A percentile compares a stretch with the other conserved stretches of the same genome.
Conservation (phyloP, 2,888 invertebrate species). For the Lysandra coridon region DNA sequence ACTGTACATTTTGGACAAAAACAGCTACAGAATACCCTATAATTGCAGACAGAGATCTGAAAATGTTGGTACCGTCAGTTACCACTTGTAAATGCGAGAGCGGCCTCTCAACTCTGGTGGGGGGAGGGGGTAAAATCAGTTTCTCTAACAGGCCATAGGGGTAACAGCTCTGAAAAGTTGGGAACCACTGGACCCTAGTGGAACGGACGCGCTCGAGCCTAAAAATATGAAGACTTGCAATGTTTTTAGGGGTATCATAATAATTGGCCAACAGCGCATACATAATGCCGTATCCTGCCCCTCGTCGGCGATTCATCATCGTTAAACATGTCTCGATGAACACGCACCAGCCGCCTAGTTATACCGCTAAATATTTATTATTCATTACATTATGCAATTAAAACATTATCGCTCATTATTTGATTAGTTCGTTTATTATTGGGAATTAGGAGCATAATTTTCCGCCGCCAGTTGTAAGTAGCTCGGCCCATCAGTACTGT, state of each 20-base stretch:
- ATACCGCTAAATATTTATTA: background rate
- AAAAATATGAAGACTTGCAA: conserved; percentile 22
- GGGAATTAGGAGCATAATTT: conserved; percentile 1
- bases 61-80: too few relatives aligned
- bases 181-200: background rate
- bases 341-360: background rate
- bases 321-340: background rate
- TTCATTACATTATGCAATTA: conserved; percentile 1
- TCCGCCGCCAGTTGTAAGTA: background rate
- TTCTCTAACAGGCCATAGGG: too few relatives aligned
- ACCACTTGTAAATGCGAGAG: too few relatives aligned
- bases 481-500: background rate
- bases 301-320: background rate
- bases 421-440: background rate
- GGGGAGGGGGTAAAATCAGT: too few relatives aligned
- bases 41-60: too few relatives aligned
- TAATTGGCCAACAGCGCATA: conserved; percentile 10
- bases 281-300: background rate
- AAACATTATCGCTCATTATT: background rate
- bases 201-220: conserved; percentile 22
- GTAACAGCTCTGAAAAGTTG: too few relatives aligned
- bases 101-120: too few relatives aligned
- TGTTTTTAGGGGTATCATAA: conserved; percentile 27
- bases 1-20: too few relatives aligned
- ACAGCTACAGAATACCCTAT: too few relatives aligned